Evolutionary conservation across 2,888 invertebrate species (phyloP).

Genomic region (Drosophila colorata): DNA sequence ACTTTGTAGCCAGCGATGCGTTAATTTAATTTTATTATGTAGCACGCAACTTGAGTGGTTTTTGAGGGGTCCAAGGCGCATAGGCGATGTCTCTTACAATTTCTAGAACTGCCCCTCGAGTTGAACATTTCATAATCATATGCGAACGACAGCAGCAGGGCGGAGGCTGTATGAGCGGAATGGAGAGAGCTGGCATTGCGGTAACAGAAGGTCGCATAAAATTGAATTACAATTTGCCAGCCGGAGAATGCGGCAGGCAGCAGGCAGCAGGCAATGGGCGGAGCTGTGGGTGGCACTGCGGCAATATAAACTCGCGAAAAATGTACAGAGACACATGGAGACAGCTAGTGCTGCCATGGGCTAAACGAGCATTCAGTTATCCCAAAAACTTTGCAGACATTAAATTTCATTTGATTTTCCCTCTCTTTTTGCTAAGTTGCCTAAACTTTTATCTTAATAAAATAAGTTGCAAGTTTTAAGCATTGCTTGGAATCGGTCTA

Average conservation of each 20-base stretch:
- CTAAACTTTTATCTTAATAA: slow-evolving; percentile 81
- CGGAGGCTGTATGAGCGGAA: not conserved
- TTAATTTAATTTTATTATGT: slow-evolving; percentile 78
- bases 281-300: slow-evolving; percentile 46
- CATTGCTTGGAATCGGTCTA: slow-evolving; percentile 30
- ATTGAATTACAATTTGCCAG: slow-evolving; percentile 74
- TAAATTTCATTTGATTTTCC: slow-evolving; percentile 78
- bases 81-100: slow-evolving; percentile 40
- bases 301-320: slow-evolving; percentile 52
- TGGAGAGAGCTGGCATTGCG: slow-evolving; percentile 37
- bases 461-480: slow-evolving; percentile 76
- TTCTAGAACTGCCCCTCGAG: slow-evolving; percentile 22
- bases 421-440: slow-evolving; percentile 27
- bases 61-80: slow-evolving; percentile 29
- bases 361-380: slow-evolving; percentile 59
- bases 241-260: not conserved
- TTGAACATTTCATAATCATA: slow-evolving; percentile 73
- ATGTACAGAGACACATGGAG: slow-evolving; percentile 19
- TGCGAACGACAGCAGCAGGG: slow-evolving; percentile 45
- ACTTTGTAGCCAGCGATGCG: slow-evolving; percentile 67
- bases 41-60: slow-evolving; percentile 69
- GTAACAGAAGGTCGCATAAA: slow-evolving; percentile 79
- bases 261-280: not conserved
- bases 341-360: slow-evolving; percentile 36
- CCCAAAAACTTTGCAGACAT: slow-evolving; percentile 75